Evolutionary conservation across 2,113 vertebrate genomes (phyloP).

Genomic region (Perca fluviatilis): DNA sequence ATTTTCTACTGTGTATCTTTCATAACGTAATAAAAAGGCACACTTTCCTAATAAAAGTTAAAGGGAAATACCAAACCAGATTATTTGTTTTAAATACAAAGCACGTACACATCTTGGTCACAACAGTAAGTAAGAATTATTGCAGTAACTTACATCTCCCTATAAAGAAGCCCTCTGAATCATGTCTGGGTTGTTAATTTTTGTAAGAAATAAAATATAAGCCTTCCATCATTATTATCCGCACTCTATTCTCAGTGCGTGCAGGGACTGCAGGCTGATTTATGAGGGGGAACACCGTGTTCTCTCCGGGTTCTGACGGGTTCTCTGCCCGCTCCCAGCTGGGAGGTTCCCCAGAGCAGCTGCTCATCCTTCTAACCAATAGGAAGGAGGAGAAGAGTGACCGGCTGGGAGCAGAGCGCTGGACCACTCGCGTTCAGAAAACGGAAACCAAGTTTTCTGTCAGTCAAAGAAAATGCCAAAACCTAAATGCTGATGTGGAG

Average conservation of each 20-base stretch:
- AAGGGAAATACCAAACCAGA: neutral
- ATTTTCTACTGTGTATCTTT: neutral
- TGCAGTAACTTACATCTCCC: neutral
- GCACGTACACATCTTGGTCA: neutral
- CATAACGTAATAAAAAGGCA: neutral
- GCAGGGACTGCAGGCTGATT: constrained; percentile 7
- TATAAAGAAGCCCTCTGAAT: neutral
- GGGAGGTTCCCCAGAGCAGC: constrained; percentile 36
- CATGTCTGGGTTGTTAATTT: neutral
- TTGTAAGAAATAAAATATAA: neutral
- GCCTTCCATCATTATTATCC: neutral
- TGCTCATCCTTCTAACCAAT: constrained; percentile 54
- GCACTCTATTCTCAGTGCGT: neutral
- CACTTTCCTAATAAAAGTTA: too few relatives aligned
- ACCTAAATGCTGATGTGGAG: neutral
- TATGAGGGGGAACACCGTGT: constrained; percentile 60
- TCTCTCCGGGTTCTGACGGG: constrained; percentile 44
- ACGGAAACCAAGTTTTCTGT: neutral
- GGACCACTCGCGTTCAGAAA: constrained; percentile 21
- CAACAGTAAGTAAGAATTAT: neutral
- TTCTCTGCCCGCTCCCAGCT: constrained; percentile 45
- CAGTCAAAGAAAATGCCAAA: neutral
- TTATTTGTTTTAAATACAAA: neutral
- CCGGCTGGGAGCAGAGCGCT: neutral
- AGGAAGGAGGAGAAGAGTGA: neutral